These are phyloP conservation scores for Lagorchestes hirsutus DNA, from an alignment of 2,797 vertebrate genomes.

Conservation along the genomic window DNA sequence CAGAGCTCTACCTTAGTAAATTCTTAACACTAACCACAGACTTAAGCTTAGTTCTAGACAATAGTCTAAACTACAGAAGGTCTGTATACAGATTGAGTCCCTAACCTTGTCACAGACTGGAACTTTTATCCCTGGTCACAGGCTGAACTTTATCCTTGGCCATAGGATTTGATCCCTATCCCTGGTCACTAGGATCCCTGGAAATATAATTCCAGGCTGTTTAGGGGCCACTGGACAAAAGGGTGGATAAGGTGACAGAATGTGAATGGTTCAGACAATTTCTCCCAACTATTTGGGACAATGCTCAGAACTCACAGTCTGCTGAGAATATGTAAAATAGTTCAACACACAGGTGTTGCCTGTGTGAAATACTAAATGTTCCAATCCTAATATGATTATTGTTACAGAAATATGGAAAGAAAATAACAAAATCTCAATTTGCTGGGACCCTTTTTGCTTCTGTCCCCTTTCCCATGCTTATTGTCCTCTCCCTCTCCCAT, in stretches of 20 bases:
- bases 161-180: background rate
- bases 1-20: background rate
- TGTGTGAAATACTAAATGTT: background rate
- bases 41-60: background rate
- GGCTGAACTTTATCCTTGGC: background rate
- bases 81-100: background rate
- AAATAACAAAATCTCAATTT: background rate
- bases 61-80: background rate
- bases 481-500: background rate
- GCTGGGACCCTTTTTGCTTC: background rate
- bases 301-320: background rate
- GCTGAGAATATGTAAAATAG: background rate
- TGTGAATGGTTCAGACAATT: background rate
- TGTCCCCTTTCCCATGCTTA: rapidly evolving
- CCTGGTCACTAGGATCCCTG: background rate
- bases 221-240: background rate
- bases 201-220: background rate
- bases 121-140: background rate
- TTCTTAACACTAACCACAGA: background rate
- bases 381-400: background rate
- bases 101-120: background rate
- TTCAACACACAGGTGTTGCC: background rate
- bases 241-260: background rate
- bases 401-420: background rate
- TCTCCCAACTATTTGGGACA: background rate